Evolutionary conservation across 2,113 vertebrate genomes (phyloP).

Genomic region (Morone saxatilis): DNA sequence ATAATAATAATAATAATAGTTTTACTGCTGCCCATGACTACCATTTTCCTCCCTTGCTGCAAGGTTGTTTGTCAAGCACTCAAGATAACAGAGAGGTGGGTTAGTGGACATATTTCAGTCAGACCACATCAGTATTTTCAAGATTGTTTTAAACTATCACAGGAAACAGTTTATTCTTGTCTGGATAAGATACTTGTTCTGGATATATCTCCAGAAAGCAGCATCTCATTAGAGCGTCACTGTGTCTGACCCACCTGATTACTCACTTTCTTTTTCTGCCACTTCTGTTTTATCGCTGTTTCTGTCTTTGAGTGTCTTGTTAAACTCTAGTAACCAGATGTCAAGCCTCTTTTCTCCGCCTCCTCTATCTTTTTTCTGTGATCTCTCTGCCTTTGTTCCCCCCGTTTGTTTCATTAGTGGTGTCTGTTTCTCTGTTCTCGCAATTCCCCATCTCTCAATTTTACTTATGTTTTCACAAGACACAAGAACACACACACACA

Average conservation of each 20-base stretch:
- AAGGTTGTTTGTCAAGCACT: conserved; percentile 47
- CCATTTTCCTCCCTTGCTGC: conserved; percentile 33
- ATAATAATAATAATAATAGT: not conserved
- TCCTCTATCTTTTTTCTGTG: conserved; percentile 56
- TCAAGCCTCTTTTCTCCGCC: conserved; percentile 43
- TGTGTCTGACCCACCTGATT: conserved; percentile 61
- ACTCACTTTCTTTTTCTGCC: conserved; percentile 48
- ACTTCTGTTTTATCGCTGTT: conserved; percentile 42
- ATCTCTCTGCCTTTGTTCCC: conserved; percentile 63
- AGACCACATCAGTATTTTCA: conserved; percentile 27
- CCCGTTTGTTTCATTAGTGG: conserved; percentile 61
- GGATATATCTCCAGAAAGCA: conserved; percentile 6
- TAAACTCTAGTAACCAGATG: conserved; percentile 71
- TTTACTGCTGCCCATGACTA: conserved; percentile 48
- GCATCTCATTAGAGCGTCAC: conserved; percentile 44
- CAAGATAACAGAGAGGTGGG: conserved; percentile 34
- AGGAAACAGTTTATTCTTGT: conserved; percentile 30
- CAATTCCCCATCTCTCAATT: conserved; percentile 13
- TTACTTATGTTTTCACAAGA: not conserved
- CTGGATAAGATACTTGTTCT: not conserved
- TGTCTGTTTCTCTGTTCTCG: conserved; percentile 35
- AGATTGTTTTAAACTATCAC: conserved; percentile 13
- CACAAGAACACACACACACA: not conserved
- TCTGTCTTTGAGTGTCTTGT: conserved; percentile 67
- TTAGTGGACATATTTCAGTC: conserved; percentile 31